Base-by-base conservation (phyloP, 2,113 vertebrate species). In the Gymnobelideus leadbeateri region DNA sequence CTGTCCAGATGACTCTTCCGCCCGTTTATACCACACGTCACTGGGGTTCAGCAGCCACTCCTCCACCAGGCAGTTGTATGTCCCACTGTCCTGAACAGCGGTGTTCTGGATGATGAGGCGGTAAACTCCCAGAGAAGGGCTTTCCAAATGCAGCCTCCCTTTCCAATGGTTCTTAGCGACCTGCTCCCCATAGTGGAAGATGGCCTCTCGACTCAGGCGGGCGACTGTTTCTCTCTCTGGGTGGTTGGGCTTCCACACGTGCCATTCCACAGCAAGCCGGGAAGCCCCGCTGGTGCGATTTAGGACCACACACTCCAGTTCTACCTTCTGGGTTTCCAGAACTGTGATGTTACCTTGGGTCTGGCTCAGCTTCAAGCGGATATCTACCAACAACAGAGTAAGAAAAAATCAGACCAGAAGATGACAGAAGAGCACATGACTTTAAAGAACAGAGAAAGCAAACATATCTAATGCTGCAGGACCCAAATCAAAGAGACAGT, bases 31-130 rank as follows among this genome's bases (percentile, higher is more conserved):
- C 99, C 99, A 99, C 89, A 92, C 95, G 16, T 99, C 99, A 0
- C 99, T 97, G 7, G 99, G 99, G 97, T 99, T 99, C 0, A 98
- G 99, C 89, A 99, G 98, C 99, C 99, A 99, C 98, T 99, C 99
- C 97, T 99, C 98, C 95, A 99, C 98, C 0, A 95, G 98, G 97
- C 99, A 99, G 97, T 98, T 91, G 2, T 99, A 99, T 51, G 98
- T 96, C 0, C 99, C 99, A 0, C 99, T 99, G 97, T 99, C 99
- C 93, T 98, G 98, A 97, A 98, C 98, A 0, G 99, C 99, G 0
- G 99, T 98, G 0, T 99, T 98, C 97, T 99, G 99, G 96, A 99
- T 98, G 28, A 99, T 99, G 95, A 99, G 99, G 51, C 99, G 98
- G 93, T 99, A 99, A 51, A 99, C 98, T 0, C 99, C 99, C 0